phyloP scores from a whole-genome alignment of 2,113 vertebrate genomes.

The Tachuris rubrigastra region DNA sequence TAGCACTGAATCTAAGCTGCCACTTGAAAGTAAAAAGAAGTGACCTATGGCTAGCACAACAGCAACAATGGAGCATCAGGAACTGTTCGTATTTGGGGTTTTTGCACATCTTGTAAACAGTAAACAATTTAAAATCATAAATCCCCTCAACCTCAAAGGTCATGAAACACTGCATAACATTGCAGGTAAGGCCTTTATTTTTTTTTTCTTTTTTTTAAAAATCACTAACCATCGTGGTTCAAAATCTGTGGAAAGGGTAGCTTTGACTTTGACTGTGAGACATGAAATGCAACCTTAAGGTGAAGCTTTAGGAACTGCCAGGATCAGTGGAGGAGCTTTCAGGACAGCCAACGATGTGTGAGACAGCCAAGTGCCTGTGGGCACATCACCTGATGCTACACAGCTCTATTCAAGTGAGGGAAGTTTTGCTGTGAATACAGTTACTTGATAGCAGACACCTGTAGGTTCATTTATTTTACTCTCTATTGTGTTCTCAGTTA shows the following conservation, averaged over 20 bases:
- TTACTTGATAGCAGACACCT: background rate
- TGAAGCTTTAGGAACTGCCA: background rate
- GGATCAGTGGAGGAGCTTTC: background rate
- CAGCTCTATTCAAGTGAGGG: background rate
- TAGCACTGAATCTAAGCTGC: background rate
- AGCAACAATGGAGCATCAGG: background rate
- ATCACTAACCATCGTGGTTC: background rate
- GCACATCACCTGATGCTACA: background rate
- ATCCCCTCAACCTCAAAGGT: background rate
- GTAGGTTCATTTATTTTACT: background rate
- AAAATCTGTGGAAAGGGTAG: background rate
- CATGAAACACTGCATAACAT: background rate
- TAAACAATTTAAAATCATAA: background rate
- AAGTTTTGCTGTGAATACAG: background rate
- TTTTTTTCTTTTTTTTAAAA: background rate
- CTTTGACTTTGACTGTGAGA: background rate
- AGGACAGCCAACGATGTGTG: background rate
- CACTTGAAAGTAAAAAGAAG: background rate
- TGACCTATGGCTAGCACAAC: background rate
- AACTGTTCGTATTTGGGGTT: background rate
- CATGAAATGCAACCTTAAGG: background rate
- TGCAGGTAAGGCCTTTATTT: background rate
- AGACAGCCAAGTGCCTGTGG: background rate
- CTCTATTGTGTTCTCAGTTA: background rate
- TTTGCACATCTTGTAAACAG: background rate